Conservation (phyloP, 2,888 invertebrate species). For the Dolichopus griseipennis region DNA sequence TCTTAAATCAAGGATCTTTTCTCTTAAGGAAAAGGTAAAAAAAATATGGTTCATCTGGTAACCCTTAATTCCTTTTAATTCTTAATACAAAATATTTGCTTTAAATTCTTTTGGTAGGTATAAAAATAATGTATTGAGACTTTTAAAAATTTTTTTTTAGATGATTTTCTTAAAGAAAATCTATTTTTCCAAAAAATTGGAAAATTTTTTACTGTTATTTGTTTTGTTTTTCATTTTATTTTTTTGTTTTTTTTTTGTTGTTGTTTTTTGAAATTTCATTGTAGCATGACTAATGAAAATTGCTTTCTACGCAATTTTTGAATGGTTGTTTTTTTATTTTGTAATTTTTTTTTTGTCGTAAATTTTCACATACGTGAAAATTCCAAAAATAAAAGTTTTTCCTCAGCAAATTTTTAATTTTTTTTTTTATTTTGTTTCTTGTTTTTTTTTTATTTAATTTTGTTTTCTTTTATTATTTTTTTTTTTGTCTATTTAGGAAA, state of each 20-base stretch:
- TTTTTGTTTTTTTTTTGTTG: background rate
- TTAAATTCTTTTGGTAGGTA: no score
- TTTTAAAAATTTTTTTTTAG: no score
- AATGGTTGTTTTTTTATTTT: background rate
- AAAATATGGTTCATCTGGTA: no score
- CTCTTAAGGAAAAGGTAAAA: no score
- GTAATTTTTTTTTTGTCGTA: no score
- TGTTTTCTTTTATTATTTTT: background rate
- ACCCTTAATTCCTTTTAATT: no score
- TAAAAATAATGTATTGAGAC: no score
- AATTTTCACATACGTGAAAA: background rate
- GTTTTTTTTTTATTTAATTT: background rate
- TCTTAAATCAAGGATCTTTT: no score
- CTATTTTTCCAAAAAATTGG: no score
- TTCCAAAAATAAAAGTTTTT: background rate
- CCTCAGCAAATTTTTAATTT: background rate
- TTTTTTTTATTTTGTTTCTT: background rate
- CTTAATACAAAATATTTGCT: no score
- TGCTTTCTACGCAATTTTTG: background rate
- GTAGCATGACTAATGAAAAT: conserved; percentile 3
- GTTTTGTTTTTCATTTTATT: background rate
- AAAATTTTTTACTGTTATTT: no score
- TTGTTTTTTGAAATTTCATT: background rate
- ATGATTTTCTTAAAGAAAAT: no score
- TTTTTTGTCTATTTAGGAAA: conserved; percentile 6